Evolutionary conservation across 2,797 vertebrate genomes (phyloP).

Genomic region (Benthosema pterotum): DNA sequence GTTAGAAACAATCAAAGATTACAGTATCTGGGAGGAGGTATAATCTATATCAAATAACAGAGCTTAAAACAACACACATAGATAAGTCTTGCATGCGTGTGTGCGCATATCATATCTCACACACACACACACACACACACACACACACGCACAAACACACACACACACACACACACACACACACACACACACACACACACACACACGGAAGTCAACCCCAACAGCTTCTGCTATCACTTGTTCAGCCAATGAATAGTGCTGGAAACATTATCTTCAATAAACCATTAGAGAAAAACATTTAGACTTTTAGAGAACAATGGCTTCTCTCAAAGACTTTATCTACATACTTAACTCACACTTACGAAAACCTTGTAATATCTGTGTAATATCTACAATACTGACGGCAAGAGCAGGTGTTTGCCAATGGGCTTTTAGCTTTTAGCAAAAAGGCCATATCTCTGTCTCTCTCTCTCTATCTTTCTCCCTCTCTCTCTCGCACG

Average conservation of each 20-base stretch:
- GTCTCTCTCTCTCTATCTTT: not conserved
- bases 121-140: constrained; percentile 6
- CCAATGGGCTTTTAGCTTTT: no score
- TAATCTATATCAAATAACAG: not conserved
- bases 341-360: constrained; percentile 45
- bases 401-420: no score
- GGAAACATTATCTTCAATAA: constrained; percentile 75
- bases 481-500: not conserved
- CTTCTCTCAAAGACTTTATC: constrained; percentile 71
- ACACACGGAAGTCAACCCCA: constrained; percentile 68
- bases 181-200: not conserved
- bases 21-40: not conserved
- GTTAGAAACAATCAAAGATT: not conserved
- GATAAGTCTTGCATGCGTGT: no score
- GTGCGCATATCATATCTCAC: not conserved
- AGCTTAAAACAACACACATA: constrained; percentile 1
- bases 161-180: constrained; percentile 3
- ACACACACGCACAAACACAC: constrained; percentile 3
- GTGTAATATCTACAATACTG: no score
- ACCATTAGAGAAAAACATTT: constrained; percentile 74
- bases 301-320: constrained; percentile 77
- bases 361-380: not conserved
- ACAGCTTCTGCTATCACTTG: constrained; percentile 71
- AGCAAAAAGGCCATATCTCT: not conserved
- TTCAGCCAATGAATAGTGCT: constrained; percentile 65